phyloP scores from a whole-genome alignment of 2,113 vertebrate species.

The Campylomormyrus numenius region DNA sequence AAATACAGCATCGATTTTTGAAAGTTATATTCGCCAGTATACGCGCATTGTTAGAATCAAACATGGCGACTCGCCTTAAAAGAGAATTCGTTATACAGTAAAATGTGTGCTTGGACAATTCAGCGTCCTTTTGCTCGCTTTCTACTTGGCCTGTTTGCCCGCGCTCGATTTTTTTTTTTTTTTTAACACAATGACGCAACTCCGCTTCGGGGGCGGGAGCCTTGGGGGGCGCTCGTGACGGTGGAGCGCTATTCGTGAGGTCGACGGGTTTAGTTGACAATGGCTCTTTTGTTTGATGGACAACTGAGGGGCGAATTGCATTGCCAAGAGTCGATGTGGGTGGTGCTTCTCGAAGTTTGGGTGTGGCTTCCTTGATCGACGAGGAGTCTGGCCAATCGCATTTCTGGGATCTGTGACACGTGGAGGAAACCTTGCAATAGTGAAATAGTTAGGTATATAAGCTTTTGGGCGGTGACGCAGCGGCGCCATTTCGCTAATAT shows the following conservation, averaged over 20 bases:
- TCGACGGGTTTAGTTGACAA: constrained; percentile 9
- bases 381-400: not conserved
- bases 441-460: not conserved
- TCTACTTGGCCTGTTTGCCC: not conserved
- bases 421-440: constrained; percentile 1
- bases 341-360: not conserved
- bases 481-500: constrained; percentile 18
- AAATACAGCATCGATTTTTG: not conserved
- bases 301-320: not conserved
- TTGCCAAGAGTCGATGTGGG: not conserved
- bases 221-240: not conserved
- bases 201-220: not conserved
- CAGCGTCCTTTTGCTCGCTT: not conserved
- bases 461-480: not conserved
- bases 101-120: not conserved
- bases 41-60: not conserved
- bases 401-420: not conserved
- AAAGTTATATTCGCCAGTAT: not conserved
- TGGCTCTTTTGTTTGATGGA: constrained; percentile 9
- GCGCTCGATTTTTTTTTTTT: not conserved
- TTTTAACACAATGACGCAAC: not conserved
- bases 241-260: not conserved
- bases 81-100: not conserved
- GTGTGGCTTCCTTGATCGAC: constrained; percentile 10
- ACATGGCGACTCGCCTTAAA: not conserved